Evolutionary conservation across 2,888 invertebrate genomes (phyloP), one percentile per base, ranked within the genome.

Genomic region (Dasypolia templi): DNA sequence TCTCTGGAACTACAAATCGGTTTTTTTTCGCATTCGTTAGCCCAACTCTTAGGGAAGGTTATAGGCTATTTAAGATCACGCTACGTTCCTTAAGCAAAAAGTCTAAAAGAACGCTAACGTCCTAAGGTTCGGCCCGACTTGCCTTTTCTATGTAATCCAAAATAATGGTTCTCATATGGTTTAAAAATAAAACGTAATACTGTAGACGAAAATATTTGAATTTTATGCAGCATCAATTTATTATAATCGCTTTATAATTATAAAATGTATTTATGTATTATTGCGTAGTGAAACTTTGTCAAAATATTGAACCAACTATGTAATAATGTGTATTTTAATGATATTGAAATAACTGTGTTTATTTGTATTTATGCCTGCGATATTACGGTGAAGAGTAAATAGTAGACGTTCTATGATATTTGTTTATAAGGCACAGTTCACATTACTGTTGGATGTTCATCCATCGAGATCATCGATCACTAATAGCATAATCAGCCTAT

Each of bases 381-480:
- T 78, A 74, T 78, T 61, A 81, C 55, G 17, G 4, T 3, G 42
- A 32, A 65, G 9, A 32, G 62, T 66, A 74, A 77, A 78, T 68
- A 63, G 58, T 77, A 26, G 42, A 58, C 11, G 3, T 35, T 29
- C 4, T 70, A 46, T 55, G 1, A 53, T 39, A 44, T 71, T n/a
- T 74, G 7, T 65, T 22, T 74, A 59, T n/a, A 59, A 62, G 12
- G 35, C 14, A 4, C 7, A 0, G 7, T 61, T 19, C 6, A 65
- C 11, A 62, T 61, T 32, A 7, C 3, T 59, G 5, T 29, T 29
- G 0, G 39, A 0, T 71, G 44, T 64, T 49, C 32, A 14, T 17
- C 3, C 7, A 39, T 59, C 9, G 14, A 12, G 1, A n/a, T n/a
- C n/a, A n/a, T n/a, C n/a, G n/a, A n/a, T n/a, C n/a, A n/a, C n/a